A percentile compares a stretch with the other conserved stretches of the same genome.
Evolutionary conservation across 2,113 vertebrate species (phyloP).

Genomic region (Isichthys henryi): DNA sequence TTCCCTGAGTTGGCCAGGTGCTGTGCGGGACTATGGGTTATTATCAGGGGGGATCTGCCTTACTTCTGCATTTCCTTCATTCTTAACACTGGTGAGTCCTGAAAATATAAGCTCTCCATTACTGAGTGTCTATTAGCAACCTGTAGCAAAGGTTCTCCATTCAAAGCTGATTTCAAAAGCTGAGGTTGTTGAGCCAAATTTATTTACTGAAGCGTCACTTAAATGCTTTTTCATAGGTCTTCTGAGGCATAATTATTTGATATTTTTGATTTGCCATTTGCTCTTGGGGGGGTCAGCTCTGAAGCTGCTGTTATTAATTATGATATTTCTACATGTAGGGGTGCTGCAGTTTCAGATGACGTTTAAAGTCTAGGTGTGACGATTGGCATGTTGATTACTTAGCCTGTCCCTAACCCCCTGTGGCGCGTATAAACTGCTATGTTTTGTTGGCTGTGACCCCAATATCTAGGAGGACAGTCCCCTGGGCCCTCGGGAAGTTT

Average conservation of each 20-base stretch:
- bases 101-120: background rate
- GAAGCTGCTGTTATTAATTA: background rate
- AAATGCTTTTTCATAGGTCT: background rate
- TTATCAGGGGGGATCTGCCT: background rate
- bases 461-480: background rate
- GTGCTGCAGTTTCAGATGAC: background rate
- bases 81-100: background rate
- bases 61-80: background rate
- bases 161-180: background rate
- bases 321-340: background rate
- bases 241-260: background rate
- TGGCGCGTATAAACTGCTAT: too few species aligned
- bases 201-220: background rate
- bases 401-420: too few species aligned
- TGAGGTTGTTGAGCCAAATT: background rate
- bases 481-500: background rate
- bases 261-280: background rate
- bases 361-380: background rate
- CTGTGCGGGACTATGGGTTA: background rate
- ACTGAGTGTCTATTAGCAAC: background rate
- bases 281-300: background rate
- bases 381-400: too few species aligned
- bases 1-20: background rate
- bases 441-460: background rate
- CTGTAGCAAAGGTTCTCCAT: background rate